Evolutionary conservation across 2,797 vertebrate genomes (phyloP), one percentile per base, ranked within the genome.

Genomic region (Diglossa cyanea): DNA sequence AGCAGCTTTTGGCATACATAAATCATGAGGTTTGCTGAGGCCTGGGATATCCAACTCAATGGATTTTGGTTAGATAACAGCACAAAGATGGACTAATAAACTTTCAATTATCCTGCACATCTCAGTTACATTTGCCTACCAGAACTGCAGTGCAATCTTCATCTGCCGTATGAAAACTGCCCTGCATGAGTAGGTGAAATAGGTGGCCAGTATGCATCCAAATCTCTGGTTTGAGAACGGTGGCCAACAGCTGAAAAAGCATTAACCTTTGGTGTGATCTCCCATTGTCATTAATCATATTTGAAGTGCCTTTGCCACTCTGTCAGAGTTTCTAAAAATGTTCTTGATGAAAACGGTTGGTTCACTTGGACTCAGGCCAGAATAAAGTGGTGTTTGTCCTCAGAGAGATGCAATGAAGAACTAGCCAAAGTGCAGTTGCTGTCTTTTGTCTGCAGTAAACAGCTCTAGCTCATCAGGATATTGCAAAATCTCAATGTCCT

Each of bases 1-100:
- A 86, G 89, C 92, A 65, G 75, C 68, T 90, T 93, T 90, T 67
- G 91, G 33, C 58, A 83, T 94, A 30, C 72, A 75, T 87, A 93
- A 96, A 92, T 86, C 50, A 84, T 88, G 82, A 95, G 68, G 45
- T 88, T 86, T 89, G 23, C 33, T 24, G 57, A 87, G 68, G 54
- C 61, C 84, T 83, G 68, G 68, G 84, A 91, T 48, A 58, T 66
- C 31, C 68, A 50, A 9, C 57, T 80, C 9, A 1, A 13, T 80
- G 33, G 11, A 45, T 80, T 87, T 93, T 83, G 51, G 33, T 90
- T 75, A 68, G 81, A 35, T 44, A 92, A 62, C 28, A 57, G 31
- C 42, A 33, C 1, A 0, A 82, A 87, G 50, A 83, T 33, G 39
- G 42, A 68, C 47, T 83, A 58, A 40, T 21, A 71, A 51, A 67